Evolutionary conservation across 1,140 invertebrate species (phyloP).

Genomic region (Gonioctena quinquepunctata): DNA sequence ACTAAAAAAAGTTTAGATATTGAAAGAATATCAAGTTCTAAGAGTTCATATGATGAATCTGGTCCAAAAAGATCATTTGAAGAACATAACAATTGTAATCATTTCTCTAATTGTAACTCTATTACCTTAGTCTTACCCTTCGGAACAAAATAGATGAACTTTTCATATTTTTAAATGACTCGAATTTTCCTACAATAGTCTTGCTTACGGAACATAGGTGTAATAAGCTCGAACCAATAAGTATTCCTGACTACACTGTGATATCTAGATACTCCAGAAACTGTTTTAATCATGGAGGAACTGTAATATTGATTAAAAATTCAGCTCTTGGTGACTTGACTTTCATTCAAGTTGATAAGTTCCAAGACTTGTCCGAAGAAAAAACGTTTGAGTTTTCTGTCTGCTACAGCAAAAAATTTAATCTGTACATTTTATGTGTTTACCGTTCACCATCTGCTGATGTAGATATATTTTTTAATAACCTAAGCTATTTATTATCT

Average conservation of each 20-base stretch:
- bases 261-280: background rate
- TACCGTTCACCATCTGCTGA: too few relatives aligned
- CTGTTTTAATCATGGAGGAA: background rate
- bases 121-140: too few relatives aligned
- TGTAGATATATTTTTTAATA: background rate
- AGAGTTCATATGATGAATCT: background rate
- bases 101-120: too few relatives aligned
- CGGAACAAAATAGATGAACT: background rate
- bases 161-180: background rate
- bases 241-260: background rate
- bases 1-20: background rate
- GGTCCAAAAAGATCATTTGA: background rate
- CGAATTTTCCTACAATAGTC: conserved; percentile 2
- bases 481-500: background rate
- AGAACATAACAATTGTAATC: background rate
- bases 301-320: background rate
- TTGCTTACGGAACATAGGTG: background rate
- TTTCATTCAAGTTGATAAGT: background rate
- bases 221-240: background rate
- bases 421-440: background rate
- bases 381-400: background rate
- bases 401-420: background rate
- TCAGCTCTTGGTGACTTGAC: too few relatives aligned
- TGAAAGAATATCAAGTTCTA: background rate
- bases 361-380: background rate